A percentile compares a stretch with the other conserved stretches of the same genome.
phyloP scores from a whole-genome alignment of 2,113 vertebrate species.

The Solenodon paradoxus region DNA sequence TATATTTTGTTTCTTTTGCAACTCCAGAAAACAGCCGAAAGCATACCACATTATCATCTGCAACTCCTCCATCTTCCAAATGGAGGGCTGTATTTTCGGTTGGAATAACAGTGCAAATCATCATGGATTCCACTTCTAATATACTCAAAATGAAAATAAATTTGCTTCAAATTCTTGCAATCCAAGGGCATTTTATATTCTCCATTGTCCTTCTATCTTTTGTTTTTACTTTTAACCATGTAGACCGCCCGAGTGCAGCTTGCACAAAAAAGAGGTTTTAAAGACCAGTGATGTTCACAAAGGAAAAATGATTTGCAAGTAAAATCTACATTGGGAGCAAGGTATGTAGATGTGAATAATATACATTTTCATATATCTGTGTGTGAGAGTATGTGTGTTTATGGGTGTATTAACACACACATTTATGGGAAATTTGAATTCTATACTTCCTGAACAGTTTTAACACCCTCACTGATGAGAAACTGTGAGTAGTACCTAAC shows the following conservation, averaged over 20 bases:
- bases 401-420: too few species aligned
- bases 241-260: neutral
- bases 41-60: conserved; percentile 12
- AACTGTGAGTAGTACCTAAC: neutral
- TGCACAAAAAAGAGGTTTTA: conserved; percentile 22
- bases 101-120: conserved; percentile 8
- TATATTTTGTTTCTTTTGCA: conserved; percentile 60
- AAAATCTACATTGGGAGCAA: too few species aligned
- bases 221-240: conserved; percentile 46
- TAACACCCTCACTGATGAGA: conserved; percentile 33
- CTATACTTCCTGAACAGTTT: conserved; percentile 60
- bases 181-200: neutral
- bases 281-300: neutral
- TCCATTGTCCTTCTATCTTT: neutral
- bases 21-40: conserved; percentile 49
- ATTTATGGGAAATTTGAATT: neutral
- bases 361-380: too few species aligned
- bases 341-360: conserved; percentile 16
- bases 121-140: neutral
- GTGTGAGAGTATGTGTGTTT: neutral
- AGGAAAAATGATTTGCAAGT: too few species aligned
- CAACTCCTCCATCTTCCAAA: conserved; percentile 60
- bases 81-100: conserved; percentile 53
- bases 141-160: conserved; percentile 2
- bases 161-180: conserved; percentile 20